phyloP scores from a whole-genome alignment of 2,888 invertebrate species.

The Tridacna crocea region DNA sequence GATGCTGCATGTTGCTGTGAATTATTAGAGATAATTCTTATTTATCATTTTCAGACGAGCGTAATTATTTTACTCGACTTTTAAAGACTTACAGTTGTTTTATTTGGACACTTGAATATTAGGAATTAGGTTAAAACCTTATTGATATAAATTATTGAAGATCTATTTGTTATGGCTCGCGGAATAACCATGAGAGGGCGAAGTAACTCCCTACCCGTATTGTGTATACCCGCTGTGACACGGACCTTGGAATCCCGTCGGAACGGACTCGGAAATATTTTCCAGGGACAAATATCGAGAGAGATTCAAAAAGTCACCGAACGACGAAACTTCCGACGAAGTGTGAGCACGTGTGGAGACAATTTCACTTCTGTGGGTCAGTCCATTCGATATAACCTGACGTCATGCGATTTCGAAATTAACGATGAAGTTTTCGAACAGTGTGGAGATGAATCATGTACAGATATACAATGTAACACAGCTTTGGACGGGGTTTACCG shows the following conservation, averaged over 20 bases:
- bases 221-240: background rate
- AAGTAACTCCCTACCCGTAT: slow-evolving; percentile 3
- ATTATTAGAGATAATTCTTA: no score
- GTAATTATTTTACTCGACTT: background rate
- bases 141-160: no score
- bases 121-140: background rate
- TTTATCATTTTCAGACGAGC: no score
- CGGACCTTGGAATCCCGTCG: slow-evolving; percentile 21
- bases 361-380: background rate
- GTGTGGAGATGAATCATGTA: background rate
- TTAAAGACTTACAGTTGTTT: background rate
- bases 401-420: slow-evolving; percentile 1
- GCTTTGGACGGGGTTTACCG: slow-evolving; percentile 11
- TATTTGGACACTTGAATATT: background rate
- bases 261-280: slow-evolving; percentile 46
- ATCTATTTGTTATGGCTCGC: background rate
- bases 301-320: background rate
- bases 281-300: slow-evolving; percentile 8
- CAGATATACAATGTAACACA: background rate
- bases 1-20: background rate
- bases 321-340: background rate
- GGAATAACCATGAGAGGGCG: background rate
- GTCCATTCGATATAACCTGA: slow-evolving; percentile 20
- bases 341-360: background rate
- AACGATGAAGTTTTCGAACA: background rate